phyloP scores from a whole-genome alignment of 2,113 vertebrate genomes.

The Siniperca knerii region DNA sequence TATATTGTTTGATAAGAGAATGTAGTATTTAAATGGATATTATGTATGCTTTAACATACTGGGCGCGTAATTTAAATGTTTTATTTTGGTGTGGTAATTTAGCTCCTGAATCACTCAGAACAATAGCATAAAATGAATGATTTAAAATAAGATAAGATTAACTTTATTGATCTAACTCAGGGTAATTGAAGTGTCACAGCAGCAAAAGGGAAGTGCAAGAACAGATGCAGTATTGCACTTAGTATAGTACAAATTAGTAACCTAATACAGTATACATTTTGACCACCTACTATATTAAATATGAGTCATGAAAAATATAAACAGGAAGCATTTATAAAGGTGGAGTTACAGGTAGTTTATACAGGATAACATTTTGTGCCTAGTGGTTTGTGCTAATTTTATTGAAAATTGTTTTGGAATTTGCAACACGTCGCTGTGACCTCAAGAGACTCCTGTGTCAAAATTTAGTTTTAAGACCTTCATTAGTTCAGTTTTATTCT shows the following conservation, averaged over 20 bases:
- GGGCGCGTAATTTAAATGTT: too few species aligned
- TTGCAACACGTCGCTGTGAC: background rate
- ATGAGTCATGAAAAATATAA: background rate
- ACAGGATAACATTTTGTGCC: background rate
- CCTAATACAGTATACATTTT: background rate
- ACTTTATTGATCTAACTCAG: background rate
- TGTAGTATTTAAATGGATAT: background rate
- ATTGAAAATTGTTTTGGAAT: background rate
- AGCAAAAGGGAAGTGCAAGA: background rate
- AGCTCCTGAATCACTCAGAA: background rate
- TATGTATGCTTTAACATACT: background rate
- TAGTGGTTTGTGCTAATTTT: background rate
- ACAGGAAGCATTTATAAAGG: background rate
- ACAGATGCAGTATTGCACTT: background rate
- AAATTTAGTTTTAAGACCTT: background rate
- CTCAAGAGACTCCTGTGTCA: background rate
- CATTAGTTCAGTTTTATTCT: background rate
- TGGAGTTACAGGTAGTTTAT: background rate
- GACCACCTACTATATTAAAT: background rate
- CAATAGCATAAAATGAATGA: background rate
- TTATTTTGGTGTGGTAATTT: background rate
- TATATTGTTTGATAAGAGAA: background rate
- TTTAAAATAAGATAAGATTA: background rate
- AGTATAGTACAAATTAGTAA: background rate
- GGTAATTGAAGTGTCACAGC: background rate